phyloP scores from a whole-genome alignment of 2,797 vertebrate species.

The Bryconaethiops microstoma region DNA sequence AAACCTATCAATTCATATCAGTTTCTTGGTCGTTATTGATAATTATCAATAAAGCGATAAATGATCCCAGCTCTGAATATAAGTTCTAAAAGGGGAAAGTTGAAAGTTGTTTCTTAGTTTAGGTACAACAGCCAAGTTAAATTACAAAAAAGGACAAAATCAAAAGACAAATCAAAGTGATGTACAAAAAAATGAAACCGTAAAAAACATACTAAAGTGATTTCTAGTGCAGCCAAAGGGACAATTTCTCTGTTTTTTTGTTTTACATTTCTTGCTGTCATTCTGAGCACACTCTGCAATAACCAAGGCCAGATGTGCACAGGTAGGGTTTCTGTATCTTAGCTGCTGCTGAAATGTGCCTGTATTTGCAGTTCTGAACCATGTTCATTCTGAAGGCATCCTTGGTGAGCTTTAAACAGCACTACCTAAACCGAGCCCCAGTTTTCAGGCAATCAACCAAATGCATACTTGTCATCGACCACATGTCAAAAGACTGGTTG shows the following conservation, averaged over 20 bases:
- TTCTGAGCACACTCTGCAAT: background rate
- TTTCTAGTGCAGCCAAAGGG: constrained; percentile 55
- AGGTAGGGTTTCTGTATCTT: background rate
- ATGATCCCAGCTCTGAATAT: no score
- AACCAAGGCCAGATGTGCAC: background rate
- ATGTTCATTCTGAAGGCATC: background rate
- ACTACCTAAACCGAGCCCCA: background rate
- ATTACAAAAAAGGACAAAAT: constrained; percentile 43
- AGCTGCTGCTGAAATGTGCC: background rate
- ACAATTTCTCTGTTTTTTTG: constrained; percentile 37
- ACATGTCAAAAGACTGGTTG: background rate
- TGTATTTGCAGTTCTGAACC: background rate
- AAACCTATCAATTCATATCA: no score
- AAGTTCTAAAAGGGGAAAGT: background rate
- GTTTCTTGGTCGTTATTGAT: no score
- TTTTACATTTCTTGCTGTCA: constrained; percentile 8
- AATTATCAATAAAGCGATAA: no score
- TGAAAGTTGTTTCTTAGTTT: background rate
- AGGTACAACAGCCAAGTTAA: background rate
- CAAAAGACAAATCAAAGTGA: constrained; percentile 37
- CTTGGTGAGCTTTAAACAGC: background rate
- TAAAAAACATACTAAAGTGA: constrained; percentile 62
- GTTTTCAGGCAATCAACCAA: background rate
- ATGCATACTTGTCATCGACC: background rate
- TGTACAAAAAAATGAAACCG: constrained; percentile 44